Conservation (phyloP, 2,113 vertebrate genomes). For the Amazona vittata region DNA sequence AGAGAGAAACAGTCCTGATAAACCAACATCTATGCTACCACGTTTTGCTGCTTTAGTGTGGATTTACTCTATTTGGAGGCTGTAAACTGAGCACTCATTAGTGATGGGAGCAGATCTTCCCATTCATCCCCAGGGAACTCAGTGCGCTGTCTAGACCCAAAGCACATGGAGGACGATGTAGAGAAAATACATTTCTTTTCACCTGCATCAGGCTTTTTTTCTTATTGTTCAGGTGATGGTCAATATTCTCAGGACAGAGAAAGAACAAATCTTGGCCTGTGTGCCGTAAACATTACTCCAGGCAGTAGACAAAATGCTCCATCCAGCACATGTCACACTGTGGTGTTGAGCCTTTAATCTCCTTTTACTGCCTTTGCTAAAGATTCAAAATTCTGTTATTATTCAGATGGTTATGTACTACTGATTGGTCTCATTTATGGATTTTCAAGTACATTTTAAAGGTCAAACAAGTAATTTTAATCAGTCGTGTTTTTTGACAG, state of each 20-base stretch:
- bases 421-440: slow-evolving; percentile 13
- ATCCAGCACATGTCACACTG: not conserved
- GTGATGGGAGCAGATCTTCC: not conserved
- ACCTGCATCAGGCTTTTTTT: not conserved
- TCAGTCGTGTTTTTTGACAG: slow-evolving; percentile 1
- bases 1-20: not conserved
- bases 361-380: not conserved
- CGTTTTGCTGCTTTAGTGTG: not conserved
- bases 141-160: not conserved
- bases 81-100: not conserved
- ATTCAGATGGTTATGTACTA: not conserved
- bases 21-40: not conserved
- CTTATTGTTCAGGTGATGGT: not conserved
- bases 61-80: not conserved
- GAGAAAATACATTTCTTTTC: not conserved
- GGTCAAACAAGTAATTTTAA: slow-evolving; percentile 52
- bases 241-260: not conserved
- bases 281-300: not conserved
- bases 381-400: not conserved
- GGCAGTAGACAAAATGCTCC: not conserved
- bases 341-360: not conserved
- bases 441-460: slow-evolving; percentile 47
- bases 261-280: not conserved
- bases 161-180: not conserved
- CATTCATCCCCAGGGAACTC: not conserved